Evolutionary conservation across 2,797 vertebrate species (phyloP), one percentile per base, ranked within the genome.

Genomic region (Poecilia picta): DNA sequence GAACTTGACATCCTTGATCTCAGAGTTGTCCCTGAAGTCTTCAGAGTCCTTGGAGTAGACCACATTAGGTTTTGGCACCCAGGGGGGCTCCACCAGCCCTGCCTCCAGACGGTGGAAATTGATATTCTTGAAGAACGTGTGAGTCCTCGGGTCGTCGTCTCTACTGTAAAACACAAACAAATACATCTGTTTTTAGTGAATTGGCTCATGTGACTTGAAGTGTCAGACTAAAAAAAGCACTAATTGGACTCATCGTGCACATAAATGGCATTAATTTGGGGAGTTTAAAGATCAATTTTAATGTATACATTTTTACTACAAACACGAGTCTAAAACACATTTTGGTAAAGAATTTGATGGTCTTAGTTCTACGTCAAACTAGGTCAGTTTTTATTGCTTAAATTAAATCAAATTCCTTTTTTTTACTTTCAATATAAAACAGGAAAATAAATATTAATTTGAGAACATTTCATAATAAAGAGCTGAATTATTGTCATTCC

Each of bases 101-200:
- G 96, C 97, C 88, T 98, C 97, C 87, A 98, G 93, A 45, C 96
- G 93, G 70, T 92, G 92, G 83, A 97, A 96, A 84, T 96, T 96
- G 85, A 98, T 96, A 1, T 93, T 94, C 84, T 96, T 96, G 89
- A 99, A 98, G 93, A 97, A 98, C 8, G 31, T 33, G 5, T 98
- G 97, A 76, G 94, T 96, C 66, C 96, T 94, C 53, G 97, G 97
- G 85, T 98, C 97, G 31, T 96, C 96, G 0, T 78, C 91, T 66
- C 95, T 96, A 25, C 23, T n/a, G 47, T 59, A 41, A 46, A 49
- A 68, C 68, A 46, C 78, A 10, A 59, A 59, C 2, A 66, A 13
- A 73, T 23, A 57, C 23, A 51, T 20, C 31, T 53, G 4, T 49
- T 39, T 66, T 23, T 31, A 20, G 5, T 68, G 64, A 41, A 41